phyloP scores from a whole-genome alignment of 2,797 vertebrate species.

The Gambelia wislizenii region DNA sequence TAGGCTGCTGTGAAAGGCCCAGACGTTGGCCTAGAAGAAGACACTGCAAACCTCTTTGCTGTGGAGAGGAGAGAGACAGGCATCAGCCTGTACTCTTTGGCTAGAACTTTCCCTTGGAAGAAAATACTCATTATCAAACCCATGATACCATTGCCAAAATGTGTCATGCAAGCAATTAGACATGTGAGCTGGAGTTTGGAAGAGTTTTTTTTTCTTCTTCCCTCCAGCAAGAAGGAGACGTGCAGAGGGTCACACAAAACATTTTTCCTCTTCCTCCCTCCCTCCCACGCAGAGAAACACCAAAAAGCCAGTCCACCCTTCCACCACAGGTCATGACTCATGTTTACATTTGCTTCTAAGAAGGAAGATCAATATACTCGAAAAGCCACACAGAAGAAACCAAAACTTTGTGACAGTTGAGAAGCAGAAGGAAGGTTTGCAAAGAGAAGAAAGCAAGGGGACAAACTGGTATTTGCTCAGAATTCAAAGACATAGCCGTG shows the following conservation, averaged over 20 bases:
- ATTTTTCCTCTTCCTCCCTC: background rate
- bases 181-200: slow-evolving; percentile 47
- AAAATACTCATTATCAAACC: slow-evolving; percentile 61
- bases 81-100: slow-evolving; percentile 12
- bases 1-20: background rate
- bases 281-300: background rate
- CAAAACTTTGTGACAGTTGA: background rate
- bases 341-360: slow-evolving; percentile 47
- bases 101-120: slow-evolving; percentile 40
- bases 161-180: slow-evolving; percentile 62
- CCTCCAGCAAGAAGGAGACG: slow-evolving; percentile 61
- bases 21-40: background rate
- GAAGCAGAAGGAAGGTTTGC: slow-evolving; percentile 20
- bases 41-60: background rate
- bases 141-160: slow-evolving; percentile 38
- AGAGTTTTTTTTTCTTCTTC: background rate
- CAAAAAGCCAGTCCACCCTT: background rate
- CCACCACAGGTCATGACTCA: slow-evolving; percentile 52
- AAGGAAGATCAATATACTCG: background rate
- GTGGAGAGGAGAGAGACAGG: slow-evolving; percentile 5
- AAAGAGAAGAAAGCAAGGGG: slow-evolving; percentile 15
- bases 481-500: slow-evolving; percentile 15
- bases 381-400: background rate
- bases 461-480: slow-evolving; percentile 1
- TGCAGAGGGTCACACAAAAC: slow-evolving; percentile 69